Evolutionary conservation across 2,113 vertebrate species (phyloP), one percentile per base, ranked within the genome.

Genomic region (Smithornis capensis): DNA sequence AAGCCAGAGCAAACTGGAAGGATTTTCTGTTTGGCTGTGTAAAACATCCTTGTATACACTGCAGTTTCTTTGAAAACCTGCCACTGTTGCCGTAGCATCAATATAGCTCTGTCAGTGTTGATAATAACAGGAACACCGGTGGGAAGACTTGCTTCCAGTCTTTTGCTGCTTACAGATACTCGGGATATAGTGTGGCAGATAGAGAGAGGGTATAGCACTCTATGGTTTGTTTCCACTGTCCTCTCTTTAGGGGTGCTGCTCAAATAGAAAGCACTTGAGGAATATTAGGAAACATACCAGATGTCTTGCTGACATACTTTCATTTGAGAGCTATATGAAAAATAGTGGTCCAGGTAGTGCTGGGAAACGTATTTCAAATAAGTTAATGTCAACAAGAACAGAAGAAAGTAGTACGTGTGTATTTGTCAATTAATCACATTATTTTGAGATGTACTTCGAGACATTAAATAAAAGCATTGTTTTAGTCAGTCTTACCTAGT

Each of bases 1-100:
- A 81, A 95, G 87, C 89, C 77, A 45, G 93, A 82, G 89, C 83
- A 90, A 73, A 73, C 50, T 56, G 79, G 87, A 92, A 91, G 84
- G 74, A 45, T 94, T 95, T 93, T 76, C 47, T 79, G 40, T 94
- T 84, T 79, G 87, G 49, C 62, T 79, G 57, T 85, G 57, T 91
- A 73, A 95, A 93, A 70, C 81, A 82, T 92, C 83, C 79, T 70
- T 85, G 84, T 92, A 47, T 73, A 57, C 5, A 14, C 93, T 91
- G 57, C 77, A 40, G 53, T 37, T 62, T 50, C 94, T 92, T 76
- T 89, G 84, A 87, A 95, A 87, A 89, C 23, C 70, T 95, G 70
- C 45, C 78, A 25, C 74, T 95, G 92, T 83, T 95, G 87, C 83
- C 79, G 81, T 49, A 55, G 81, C 74, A 84, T 80, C 74, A 19